Base-by-base conservation (phyloP, 2,113 vertebrate species). In the Sprattus sprattus region DNA sequence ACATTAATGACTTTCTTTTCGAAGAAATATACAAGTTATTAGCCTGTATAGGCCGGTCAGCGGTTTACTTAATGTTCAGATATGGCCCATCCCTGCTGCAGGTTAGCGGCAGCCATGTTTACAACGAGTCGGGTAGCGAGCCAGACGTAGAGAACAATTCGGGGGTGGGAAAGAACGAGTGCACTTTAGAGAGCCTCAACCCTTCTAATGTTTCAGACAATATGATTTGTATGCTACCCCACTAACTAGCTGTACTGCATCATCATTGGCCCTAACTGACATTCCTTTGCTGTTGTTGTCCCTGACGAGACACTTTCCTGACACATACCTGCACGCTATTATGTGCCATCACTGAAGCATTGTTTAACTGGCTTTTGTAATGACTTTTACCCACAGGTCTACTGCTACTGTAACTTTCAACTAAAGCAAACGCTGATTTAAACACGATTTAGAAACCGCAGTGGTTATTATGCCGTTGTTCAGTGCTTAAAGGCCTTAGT, bases 71-170 rank as follows among this genome's bases (percentile, higher is more conserved):
- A 78, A 28, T 39, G 71, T 78, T 32, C 71, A 78, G 71, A 39
- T 78, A 32, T 50, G 89, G 86, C 88, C 86, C 88, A 89, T 82
- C 90, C 86, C 90, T 91, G 60, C 86, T 83, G 90, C 87, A 91
- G 87, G 82, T 84, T 25, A 87, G 83, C 57, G 86, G 90, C 88
- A 84, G 90, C 90, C 90, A 91, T 91, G 88, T 91, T 91, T 80
- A 67, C 87, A 85, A 81, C 86, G 60, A 87, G 67, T 78, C 25
- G 64, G 64, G 22, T 71, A 86, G 39, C 39, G 67, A 78, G 84
- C 18, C 45, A 25, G 10, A 8, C 39, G 39, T 39, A 39, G 75
- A 81, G 52, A 46, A 50, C 44, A 22, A 47, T 46, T 85, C 49
- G 16, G 39, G 10, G 28, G 6, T 78, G 28, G 71, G 39, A 78